Evolutionary conservation across 2,797 vertebrate genomes (phyloP), one percentile per base, ranked within the genome.

Genomic region (Neomorphus geoffroyi): DNA sequence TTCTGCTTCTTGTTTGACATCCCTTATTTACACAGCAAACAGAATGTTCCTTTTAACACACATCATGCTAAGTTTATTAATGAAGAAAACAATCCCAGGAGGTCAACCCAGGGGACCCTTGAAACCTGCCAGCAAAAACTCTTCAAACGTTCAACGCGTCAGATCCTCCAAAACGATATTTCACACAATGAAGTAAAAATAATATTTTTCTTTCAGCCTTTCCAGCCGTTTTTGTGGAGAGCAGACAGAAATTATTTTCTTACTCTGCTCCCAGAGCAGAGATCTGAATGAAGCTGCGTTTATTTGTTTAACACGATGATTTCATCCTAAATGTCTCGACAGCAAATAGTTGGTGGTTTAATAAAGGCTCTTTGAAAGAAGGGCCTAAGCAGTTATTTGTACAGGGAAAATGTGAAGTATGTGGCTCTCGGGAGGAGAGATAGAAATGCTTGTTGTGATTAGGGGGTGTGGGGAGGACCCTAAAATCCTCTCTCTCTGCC

Each of bases 141-240:
- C 97, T 98, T 98, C 97, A 98, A 98, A 98, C 83, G 94, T 89
- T 97, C 97, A 97, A 97, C 89, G 80, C 95, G 92, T 97, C 98
- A 98, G 97, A 98, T 98, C 97, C 97, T 98, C 98, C 96, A 98
- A 98, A 98, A 98, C 93, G 95, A 98, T 98, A 98, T 98, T 98
- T 98, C 98, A 98, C 98, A 98, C 98, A 98, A 98, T 98, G 98
- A 98, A 98, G 98, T 97, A 98, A 98, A 98, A 98, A 98, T 98
- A 98, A 98, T 98, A 99, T 98, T 98, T 98, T 98, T 98, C 98
- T 98, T 98, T 97, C 62, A 62, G 96, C 96, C 97, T 98, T 98
- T 98, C 97, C 98, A 98, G 98, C 96, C 93, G 96, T 97, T 98
- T 98, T 98, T 97, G 97, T 96, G 97, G 97, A 97, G 88, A 98